Base-by-base conservation (phyloP, 2,797 vertebrate species). In the Thaleichthys pacificus region DNA sequence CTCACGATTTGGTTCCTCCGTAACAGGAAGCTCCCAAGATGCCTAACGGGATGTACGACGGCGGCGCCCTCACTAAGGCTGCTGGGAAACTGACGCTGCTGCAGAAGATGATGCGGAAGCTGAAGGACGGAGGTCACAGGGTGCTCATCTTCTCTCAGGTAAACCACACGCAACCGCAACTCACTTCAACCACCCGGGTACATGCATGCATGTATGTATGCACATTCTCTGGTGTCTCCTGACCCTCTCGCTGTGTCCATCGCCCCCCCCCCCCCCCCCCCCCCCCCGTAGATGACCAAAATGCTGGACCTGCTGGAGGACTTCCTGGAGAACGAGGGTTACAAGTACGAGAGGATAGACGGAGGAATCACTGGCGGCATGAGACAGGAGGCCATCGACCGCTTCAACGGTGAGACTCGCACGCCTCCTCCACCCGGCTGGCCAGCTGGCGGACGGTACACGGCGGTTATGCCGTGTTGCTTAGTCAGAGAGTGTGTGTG, bases 71-170 rank as follows among this genome's bases (percentile, higher is more conserved):
- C 28, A 96, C 96, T 14, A 94, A 97, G 88, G 91, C 96, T n/a
- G 95, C 97, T 68, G 97, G 97, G 72, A 99, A 99, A 83, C 87
- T 98, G 63, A 22, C 94, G 80, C 81, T 99, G 70, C 92, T 99
- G 71, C 96, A 98, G 84, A 99, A 97, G 89, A 99, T 99, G 97
- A 90, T 99, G 80, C 95, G 94, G 86, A 99, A 98, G 81, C 91
- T 99, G 51, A 98, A 99, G 85, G 93, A 97, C 2, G 96, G 95
- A 6, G 97, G 97, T 19, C 97, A 99, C 89, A 84, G 97, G 24
- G 97, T 99, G 12, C 97, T 99, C 1, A 94, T 99, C 86, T 99
- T 99, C 87, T 99, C 97, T 74, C 97, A 99, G 96, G 97, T 98
- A 82, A 24, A 35, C 19, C 54, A 30, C 63, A 30, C 57, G 14